Conservation (phyloP, 1,140 invertebrate genomes). For the Drosophila tropicalis region DNA sequence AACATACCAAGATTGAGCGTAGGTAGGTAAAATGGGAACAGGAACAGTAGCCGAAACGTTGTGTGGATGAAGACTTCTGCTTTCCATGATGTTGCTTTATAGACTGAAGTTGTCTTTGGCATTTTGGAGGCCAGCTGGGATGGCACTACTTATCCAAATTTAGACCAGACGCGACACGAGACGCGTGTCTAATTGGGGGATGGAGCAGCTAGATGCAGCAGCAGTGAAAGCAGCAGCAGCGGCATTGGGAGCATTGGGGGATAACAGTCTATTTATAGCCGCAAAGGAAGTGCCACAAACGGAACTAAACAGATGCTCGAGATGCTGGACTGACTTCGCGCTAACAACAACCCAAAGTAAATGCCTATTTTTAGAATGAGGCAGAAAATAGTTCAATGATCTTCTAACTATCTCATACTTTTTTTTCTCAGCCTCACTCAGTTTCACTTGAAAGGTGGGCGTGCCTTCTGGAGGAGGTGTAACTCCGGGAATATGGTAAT, state of each 20-base stretch:
- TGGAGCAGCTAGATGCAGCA: not conserved
- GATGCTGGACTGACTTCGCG: too few species aligned
- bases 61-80: conserved; percentile 43
- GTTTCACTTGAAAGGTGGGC: not conserved
- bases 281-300: conserved; percentile 58
- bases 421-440: not conserved
- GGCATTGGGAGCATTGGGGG: conserved; percentile 14
- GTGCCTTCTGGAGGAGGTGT: not conserved
- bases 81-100: conserved; percentile 60
- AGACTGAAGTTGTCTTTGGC: conserved; percentile 31
- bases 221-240: too few species aligned
- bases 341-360: conserved; percentile 8
- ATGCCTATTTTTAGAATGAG: conserved; percentile 37
- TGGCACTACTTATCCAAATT: conserved; percentile 43
- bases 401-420: not conserved
- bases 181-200: conserved; percentile 46
- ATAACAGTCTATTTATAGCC: conserved; percentile 37
- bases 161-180: conserved; percentile 38
- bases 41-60: not conserved
- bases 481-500: conserved; percentile 19
- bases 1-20: conserved; percentile 68
- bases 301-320: conserved; percentile 56
- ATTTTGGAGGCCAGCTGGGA: conserved; percentile 26
- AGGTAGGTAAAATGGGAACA: conserved; percentile 53
- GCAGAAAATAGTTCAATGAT: conserved; percentile 44